Conservation (phyloP, 2,113 vertebrate genomes). For the Merops nubicus region DNA sequence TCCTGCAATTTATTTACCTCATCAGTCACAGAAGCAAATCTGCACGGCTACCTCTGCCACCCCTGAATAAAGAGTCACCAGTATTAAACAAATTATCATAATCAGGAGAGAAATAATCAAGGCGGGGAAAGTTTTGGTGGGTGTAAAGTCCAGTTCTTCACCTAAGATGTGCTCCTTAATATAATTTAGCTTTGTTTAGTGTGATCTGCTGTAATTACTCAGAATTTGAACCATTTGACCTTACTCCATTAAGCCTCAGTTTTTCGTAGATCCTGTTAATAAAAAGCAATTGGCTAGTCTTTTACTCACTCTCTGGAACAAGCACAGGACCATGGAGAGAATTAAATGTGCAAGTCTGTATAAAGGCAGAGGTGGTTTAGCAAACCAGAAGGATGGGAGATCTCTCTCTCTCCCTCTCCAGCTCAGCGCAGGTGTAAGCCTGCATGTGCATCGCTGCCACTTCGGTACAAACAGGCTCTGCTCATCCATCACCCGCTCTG, state of each 20-base stretch:
- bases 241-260: neutral
- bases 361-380: neutral
- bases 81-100: neutral
- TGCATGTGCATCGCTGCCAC: neutral
- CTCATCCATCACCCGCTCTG: conserved; percentile 76
- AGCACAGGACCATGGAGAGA: neutral
- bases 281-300: neutral
- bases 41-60: neutral
- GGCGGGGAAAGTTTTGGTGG: neutral
- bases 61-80: neutral
- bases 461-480: conserved; percentile 17
- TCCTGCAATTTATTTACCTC: neutral
- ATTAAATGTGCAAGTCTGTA: neutral
- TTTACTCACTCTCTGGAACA: neutral
- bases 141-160: neutral
- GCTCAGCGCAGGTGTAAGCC: conserved; percentile 7
- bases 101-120: neutral
- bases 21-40: neutral
- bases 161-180: neutral
- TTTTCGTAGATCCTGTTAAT: conserved; percentile 9
- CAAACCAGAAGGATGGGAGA: neutral
- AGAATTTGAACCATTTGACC: neutral
- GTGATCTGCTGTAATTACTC: neutral
- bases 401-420: neutral
- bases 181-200: neutral